phyloP scores from a whole-genome alignment of 2,113 vertebrate species.

The Brachypteracias leptosomus region DNA sequence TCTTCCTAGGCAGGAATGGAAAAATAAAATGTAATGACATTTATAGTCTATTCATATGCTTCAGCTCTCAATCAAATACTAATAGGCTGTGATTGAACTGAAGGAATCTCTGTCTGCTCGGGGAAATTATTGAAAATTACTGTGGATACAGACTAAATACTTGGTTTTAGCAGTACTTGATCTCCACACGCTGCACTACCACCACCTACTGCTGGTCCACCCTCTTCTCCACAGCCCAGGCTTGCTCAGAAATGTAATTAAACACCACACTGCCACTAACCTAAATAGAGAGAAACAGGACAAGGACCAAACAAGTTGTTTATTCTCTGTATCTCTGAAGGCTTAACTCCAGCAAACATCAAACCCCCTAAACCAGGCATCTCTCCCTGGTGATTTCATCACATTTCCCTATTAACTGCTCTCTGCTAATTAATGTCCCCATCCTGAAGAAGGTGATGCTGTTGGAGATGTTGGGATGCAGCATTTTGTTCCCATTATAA shows the following conservation, averaged over 20 bases:
- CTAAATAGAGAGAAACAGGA: not conserved
- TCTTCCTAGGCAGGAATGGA: not conserved
- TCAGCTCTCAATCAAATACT: slow-evolving; percentile 38
- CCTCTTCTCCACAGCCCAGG: not conserved
- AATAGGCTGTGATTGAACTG: not conserved
- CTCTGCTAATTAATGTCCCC: not conserved
- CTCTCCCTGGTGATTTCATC: not conserved
- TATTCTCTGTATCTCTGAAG: not conserved
- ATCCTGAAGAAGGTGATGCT: not conserved
- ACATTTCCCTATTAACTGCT: not conserved
- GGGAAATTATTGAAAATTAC: not conserved
- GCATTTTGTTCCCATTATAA: not conserved
- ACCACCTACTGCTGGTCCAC: slow-evolving; percentile 68
- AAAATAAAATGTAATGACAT: slow-evolving; percentile 37
- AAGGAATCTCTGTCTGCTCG: not conserved
- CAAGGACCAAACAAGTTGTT: not conserved
- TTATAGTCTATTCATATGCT: not conserved
- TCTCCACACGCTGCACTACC: slow-evolving; percentile 31
- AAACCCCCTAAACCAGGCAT: not conserved
- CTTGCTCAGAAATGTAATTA: not conserved
- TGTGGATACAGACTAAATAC: not conserved
- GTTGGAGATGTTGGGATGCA: not conserved
- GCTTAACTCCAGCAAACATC: not conserved
- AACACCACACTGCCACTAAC: not conserved
- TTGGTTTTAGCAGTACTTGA: not conserved